Evolutionary conservation across 2,797 vertebrate genomes (phyloP), one percentile per base, ranked within the genome.

Genomic region (Zalophus californianus): DNA sequence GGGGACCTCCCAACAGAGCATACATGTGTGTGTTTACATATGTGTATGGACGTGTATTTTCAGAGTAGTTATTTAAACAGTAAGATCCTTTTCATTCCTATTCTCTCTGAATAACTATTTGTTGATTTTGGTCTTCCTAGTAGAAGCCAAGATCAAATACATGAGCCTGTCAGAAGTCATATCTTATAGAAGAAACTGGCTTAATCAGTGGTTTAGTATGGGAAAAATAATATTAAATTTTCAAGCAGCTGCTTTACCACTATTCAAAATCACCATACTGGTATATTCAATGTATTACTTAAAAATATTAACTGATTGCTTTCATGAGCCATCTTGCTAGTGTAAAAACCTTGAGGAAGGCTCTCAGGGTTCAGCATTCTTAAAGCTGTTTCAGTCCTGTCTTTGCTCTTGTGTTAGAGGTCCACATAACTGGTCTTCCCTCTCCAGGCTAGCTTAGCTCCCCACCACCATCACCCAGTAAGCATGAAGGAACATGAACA

Each of bases 251-350:
- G 25, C 21, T 70, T n/a, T 35, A 4, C 1, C 23, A 27, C 23
- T 35, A 21, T 6, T 32, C 25, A 41, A 82, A 64, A 50, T 23
- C 35, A 21, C 20, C 3, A 10, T 7, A 25, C 50, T 27, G 9
- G 35, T 2, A n/a, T 25, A 2, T 41, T 12, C 60, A 88, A 62
- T 16, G 27, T 23, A 60, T n/a, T 68, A 27, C 21, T 64, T 86
- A 54, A 48, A 50, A 16, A 58, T 23, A 23, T 23, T 10, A 35
- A 32, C 2, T 4, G 5, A 4, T 29, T 13, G 66, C 18, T 62
- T n/a, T 56, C 23, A 3, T 3, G 14, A 4, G 5, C 7, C 9
- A 21, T n/a, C 11, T 29, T 15, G 8, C 25, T 3, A 4, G n/a
- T 5, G 1, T 9, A 11, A 32, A 38, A 13, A 11, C n/a, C n/a